Evolutionary conservation across 1,140 invertebrate species (phyloP), one percentile per base, ranked within the genome.

Genomic region (Conus betulinus): DNA sequence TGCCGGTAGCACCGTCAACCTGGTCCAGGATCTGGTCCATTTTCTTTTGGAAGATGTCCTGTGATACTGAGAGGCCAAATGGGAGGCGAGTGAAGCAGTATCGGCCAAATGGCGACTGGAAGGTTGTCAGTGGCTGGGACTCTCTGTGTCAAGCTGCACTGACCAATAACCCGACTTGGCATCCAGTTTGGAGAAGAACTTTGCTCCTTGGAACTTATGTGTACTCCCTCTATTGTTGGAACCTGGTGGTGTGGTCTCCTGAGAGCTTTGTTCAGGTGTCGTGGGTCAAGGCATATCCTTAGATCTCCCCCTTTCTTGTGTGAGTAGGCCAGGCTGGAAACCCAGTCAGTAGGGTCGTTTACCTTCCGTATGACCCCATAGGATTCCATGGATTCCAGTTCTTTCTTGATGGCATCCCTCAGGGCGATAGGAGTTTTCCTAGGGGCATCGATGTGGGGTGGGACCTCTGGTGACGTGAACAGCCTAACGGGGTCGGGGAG

Each of bases 291-390:
- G 8, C 82, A 88, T 0, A 88, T 39, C 5, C 63, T 7, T 1
- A 88, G n/a, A 27, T 52, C 25, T n/a, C 82, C 87, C 57, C 81
- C 76, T 55, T 81, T 81, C 25, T 87, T 52, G 27, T 81, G 27
- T 52, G 78, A 81, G 52, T 52, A 51, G 27, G 27, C 78, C 8
- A 51, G 27, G 78, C 52, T 2, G 39, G 71, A 79, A 0, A 96
- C 94, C 95, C 96, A 96, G 76, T 95, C 94, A 6, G 95, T 94
- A 8, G 94, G 92, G 85, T n/a, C 87, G 13, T 52, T 90, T 0
- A 93, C 87, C 63, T 89, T 89, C 82, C 84, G 39, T 55, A 88
- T 90, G 5, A 90, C 84, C 1, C 89, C 8, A n/a, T 53, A 3
- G n/a, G 60, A 20, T 55, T 81, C 83, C 83, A 90, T 90, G 39